phyloP scores from a whole-genome alignment of 2,888 invertebrate genomes.

The Hydraecia micacea region DNA sequence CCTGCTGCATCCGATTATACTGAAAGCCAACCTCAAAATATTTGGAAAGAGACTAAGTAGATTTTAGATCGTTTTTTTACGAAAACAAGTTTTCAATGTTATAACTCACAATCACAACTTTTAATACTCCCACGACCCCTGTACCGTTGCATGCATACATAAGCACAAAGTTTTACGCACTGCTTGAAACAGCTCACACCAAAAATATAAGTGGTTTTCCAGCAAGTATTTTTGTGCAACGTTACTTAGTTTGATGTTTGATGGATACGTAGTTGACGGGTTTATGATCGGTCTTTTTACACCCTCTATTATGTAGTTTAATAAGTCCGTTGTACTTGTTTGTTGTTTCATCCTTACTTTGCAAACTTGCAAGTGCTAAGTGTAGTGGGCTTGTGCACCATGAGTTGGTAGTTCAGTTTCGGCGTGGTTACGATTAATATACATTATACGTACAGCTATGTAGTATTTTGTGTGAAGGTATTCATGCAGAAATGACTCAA shows the following conservation, averaged over 20 bases:
- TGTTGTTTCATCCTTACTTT: background rate
- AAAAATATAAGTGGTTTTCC: no score
- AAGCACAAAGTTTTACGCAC: no score
- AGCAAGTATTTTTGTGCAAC: no score
- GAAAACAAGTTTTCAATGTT: no score
- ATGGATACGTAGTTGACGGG: no score
- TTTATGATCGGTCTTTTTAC: no score
- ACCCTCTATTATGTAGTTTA: background rate
- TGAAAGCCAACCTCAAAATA: background rate
- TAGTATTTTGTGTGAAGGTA: background rate
- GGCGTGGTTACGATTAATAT: background rate
- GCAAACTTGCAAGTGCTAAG: background rate
- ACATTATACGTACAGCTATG: background rate
- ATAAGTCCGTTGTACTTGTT: background rate
- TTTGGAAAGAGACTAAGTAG: background rate
- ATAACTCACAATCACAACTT: no score
- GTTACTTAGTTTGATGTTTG: no score
- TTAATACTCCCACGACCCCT: no score
- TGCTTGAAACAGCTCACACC: no score
- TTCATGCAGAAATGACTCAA: background rate
- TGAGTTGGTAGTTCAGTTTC: background rate
- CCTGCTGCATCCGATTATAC: background rate
- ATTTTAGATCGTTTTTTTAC: background rate
- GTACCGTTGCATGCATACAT: no score
- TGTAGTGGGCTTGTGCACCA: background rate